These are phyloP conservation scores for Sitta carolinensis DNA, from an alignment of 2,797 vertebrate species.

Conservation along the genomic window DNA sequence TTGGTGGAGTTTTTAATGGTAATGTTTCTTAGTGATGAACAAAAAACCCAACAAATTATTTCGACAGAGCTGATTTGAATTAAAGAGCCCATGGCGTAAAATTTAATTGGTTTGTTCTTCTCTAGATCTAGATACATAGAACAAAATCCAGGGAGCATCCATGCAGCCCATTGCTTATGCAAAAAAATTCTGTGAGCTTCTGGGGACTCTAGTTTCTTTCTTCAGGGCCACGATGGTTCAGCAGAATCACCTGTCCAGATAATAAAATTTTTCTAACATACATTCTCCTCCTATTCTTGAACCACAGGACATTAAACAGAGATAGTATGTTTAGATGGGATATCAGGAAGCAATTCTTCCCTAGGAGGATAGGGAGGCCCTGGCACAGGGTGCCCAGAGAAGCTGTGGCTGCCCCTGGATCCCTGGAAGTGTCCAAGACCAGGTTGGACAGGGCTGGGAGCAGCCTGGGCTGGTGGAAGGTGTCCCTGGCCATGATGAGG, in stretches of 20 bases:
- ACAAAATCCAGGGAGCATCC: background rate
- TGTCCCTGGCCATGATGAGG: background rate
- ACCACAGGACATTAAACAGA: background rate
- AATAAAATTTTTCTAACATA: background rate
- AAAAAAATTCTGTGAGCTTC: background rate
- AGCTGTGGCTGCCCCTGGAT: background rate
- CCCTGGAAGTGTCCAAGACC: background rate
- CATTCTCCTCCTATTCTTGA: background rate
- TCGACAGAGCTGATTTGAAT: background rate
- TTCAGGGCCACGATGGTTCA: background rate
- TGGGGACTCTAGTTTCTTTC: background rate
- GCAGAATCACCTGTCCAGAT: background rate
- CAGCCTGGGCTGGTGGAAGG: fast-evolving
- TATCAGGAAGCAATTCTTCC: fast-evolving
- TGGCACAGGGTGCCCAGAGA: background rate
- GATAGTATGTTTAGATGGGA: background rate
- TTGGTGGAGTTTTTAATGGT: background rate
- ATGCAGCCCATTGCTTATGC: background rate
- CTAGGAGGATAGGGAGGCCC: fast-evolving
- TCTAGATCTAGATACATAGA: background rate
- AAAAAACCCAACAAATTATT: background rate
- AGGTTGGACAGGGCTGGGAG: fast-evolving
- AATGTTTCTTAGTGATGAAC: background rate
- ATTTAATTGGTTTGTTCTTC: background rate
- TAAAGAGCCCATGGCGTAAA: background rate